These are phyloP conservation scores for Tetraneura akinire DNA, from an alignment of 1,140 invertebrate genomes.

Conservation along the genomic window DNA sequence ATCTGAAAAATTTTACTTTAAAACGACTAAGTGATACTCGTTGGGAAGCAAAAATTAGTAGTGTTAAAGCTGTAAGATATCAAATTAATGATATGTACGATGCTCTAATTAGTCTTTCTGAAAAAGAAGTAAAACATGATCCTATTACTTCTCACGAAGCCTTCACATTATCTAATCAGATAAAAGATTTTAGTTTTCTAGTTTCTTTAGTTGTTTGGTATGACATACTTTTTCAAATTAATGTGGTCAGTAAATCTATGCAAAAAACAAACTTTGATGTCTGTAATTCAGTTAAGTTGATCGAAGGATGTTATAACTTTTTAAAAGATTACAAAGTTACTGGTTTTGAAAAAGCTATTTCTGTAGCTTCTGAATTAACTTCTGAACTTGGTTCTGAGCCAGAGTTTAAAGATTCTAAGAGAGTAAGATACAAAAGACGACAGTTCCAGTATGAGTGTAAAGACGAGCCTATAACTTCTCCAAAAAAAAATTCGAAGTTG, in stretches of 20 bases:
- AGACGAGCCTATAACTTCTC: too few relatives aligned
- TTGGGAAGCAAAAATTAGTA: neutral
- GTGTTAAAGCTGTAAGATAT: conserved; percentile 25
- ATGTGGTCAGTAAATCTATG: conserved; percentile 56
- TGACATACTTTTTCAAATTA: conserved; percentile 55
- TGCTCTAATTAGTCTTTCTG: conserved; percentile 54
- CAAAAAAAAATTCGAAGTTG: too few relatives aligned
- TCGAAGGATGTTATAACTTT: neutral
- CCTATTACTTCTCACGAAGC: conserved; percentile 55
- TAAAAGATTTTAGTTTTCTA: conserved; percentile 54
- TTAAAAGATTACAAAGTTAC: neutral
- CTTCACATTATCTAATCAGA: conserved; percentile 49
- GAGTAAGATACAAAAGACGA: too few relatives aligned
- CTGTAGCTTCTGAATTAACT: too few relatives aligned
- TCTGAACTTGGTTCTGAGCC: too few relatives aligned
- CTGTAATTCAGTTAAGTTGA: too few relatives aligned
- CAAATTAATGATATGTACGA: conserved; percentile 51
- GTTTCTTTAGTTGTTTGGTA: conserved; percentile 57
- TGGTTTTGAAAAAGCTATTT: neutral
- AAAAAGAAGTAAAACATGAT: conserved; percentile 46
- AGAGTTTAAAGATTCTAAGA: too few relatives aligned
- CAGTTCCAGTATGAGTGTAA: too few relatives aligned
- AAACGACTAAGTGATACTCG: conserved; percentile 4
- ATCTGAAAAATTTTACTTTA: neutral
- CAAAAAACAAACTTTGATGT: too few relatives aligned